Conservation (phyloP, 1,140 invertebrate genomes). For the Camponotus vicinus region DNA sequence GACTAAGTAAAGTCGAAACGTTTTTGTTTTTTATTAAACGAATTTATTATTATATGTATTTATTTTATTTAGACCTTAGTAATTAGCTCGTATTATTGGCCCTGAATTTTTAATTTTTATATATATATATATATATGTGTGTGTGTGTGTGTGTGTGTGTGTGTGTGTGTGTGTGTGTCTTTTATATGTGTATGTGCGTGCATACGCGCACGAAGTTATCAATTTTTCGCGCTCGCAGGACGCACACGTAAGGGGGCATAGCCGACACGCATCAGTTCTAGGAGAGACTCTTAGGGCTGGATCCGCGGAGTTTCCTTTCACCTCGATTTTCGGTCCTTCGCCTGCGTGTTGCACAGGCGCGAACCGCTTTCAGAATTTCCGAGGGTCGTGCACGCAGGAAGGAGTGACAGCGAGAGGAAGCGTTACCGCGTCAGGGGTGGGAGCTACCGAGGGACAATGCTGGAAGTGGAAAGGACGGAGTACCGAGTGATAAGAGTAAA, state of each 20-base stretch:
- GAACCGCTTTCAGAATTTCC: constrained; percentile 75
- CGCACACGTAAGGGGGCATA: constrained; percentile 44
- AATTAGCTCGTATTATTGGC: too few species aligned
- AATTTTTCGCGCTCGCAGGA: background rate
- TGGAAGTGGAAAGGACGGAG: constrained; percentile 26
- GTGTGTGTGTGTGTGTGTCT: background rate
- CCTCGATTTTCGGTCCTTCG: constrained; percentile 77
- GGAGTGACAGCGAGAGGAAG: constrained; percentile 53
- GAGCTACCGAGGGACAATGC: constrained; percentile 50
- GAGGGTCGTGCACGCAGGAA: constrained; percentile 72
- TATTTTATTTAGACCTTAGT: too few species aligned
- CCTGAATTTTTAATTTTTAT: too few species aligned
- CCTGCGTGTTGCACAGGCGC: constrained; percentile 79
- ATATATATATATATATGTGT: background rate
- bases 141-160: too few species aligned
- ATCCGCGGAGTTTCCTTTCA: constrained; percentile 80
- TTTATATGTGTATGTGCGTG: background rate
- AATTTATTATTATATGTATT: too few species aligned
- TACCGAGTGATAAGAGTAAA: constrained; percentile 24
- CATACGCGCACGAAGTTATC: constrained; percentile 31
- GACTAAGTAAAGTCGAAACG: too few species aligned
- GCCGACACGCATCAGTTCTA: constrained; percentile 78
- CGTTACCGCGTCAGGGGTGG: constrained; percentile 44
- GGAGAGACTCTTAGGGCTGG: constrained; percentile 79
- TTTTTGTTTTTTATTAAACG: too few species aligned